Evolutionary conservation across 1,140 invertebrate genomes (phyloP), one percentile per base, ranked within the genome.

Genomic region (Lepidotrigona ventralis): DNA sequence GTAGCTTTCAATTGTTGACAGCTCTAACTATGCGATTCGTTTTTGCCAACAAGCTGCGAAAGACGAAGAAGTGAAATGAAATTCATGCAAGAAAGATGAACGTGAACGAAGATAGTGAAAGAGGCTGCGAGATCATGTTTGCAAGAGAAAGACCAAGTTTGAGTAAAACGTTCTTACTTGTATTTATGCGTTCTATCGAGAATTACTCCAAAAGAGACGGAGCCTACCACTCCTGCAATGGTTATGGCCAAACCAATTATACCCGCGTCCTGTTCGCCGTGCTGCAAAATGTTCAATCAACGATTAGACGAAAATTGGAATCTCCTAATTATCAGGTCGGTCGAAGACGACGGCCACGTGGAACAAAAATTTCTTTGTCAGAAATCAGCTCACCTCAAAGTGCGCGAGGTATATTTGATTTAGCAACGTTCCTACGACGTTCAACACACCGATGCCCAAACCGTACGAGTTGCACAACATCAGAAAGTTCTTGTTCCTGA

Each of bases 171-270:
- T 1, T 58, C 92, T 93, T 88, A 95, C 95, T 95, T 95, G 92
- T 93, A 96, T 84, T 94, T 95, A 33, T 95, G 93, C 1, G 95
- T 96, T 84, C 94, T 96, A 83, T 97, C 97, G 21, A 98, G 92
- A 91, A 96, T 95, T 72, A 97, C 90, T 29, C 97, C 97, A 68
- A 95, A 96, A 46, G 95, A 90, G 21, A 97, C 93, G 1, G 96
- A 96, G 12, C 97, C 97, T 1, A 95, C 53, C 92, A 97, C 96
- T 69, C 97, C 97, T 33, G 95, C 93, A 2, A 97, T 85, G 5
- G 97, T 95, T 78, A 98, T 95, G 1, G 95, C 92, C 23, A 97
- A 91, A 19, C 97, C 97, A 88, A 97, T 96, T 85, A 95, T 91
- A 21, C 97, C 97, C 23, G 95, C 96, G 86, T 96, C 95, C 88